Percentiles rank a stretch among this genome's conserved stretches.
Conservation (phyloP, 2,113 vertebrate genomes). For the Bolborhynchus lineola region DNA sequence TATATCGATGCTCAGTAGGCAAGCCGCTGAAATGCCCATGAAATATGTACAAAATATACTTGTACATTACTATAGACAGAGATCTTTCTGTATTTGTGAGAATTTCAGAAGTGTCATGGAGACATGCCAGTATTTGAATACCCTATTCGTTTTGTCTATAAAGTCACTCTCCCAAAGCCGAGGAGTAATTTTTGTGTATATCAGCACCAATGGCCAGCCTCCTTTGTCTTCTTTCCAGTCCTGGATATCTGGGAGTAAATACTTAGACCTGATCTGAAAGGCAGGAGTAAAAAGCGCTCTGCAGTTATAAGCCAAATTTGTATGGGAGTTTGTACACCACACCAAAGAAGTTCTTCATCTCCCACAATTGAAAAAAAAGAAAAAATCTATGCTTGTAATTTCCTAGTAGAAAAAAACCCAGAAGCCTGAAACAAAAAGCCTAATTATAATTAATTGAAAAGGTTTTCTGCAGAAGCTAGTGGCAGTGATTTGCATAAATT, state of each 20-base stretch:
- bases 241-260: neutral
- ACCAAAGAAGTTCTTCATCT: neutral
- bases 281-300: neutral
- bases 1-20: neutral
- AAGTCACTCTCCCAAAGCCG: neutral
- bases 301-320: neutral
- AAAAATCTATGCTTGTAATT: neutral
- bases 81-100: neutral
- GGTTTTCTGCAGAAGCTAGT: conserved; percentile 30
- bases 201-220: neutral
- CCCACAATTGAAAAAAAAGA: neutral
- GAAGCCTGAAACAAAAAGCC: neutral
- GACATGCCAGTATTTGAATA: neutral
- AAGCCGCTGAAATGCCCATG: neutral
- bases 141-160: neutral
- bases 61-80: neutral
- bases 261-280: neutral
- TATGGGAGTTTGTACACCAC: neutral
- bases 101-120: neutral
- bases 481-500: conserved; percentile 64
- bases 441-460: conserved; percentile 64
- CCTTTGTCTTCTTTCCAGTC: neutral
- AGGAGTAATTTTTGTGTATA: neutral
- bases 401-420: neutral
- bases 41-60: neutral